These are phyloP conservation scores for Amiota mariae DNA, from an alignment of 2,888 invertebrate species.

Conservation along the genomic window DNA sequence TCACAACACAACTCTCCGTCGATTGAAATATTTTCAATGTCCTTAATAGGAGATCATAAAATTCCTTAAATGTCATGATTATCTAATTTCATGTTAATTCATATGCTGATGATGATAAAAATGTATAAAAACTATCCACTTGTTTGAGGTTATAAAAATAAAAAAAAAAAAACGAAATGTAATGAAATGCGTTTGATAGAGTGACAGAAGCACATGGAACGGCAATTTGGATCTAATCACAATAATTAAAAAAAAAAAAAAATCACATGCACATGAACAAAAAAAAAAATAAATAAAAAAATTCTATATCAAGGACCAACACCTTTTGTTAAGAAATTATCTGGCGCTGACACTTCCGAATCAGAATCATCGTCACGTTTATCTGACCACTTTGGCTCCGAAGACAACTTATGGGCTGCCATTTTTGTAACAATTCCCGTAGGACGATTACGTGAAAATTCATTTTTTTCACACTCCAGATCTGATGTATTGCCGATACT, in stretches of 20 bases:
- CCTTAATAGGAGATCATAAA: too few species aligned
- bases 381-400: constrained; percentile 70
- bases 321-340: constrained; percentile 86
- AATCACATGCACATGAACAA: not conserved
- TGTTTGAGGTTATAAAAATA: too few species aligned
- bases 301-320: constrained; percentile 18
- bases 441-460: constrained; percentile 62
- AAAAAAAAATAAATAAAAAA: not conserved
- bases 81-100: too few species aligned
- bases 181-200: too few species aligned
- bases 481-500: constrained; percentile 72
- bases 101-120: too few species aligned
- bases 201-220: too few species aligned
- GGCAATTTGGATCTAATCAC: not conserved
- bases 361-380: constrained; percentile 83
- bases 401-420: constrained; percentile 68
- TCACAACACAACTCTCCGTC: too few species aligned
- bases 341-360: constrained; percentile 85
- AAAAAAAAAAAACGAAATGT: too few species aligned
- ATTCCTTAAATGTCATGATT: too few species aligned
- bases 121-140: too few species aligned
- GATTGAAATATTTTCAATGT: too few species aligned
- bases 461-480: constrained; percentile 72
- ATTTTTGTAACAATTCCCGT: constrained; percentile 68
- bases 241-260: too few species aligned